Evolutionary conservation across 1,140 invertebrate genomes (phyloP).

Genomic region (Polypedilum pembai): DNA sequence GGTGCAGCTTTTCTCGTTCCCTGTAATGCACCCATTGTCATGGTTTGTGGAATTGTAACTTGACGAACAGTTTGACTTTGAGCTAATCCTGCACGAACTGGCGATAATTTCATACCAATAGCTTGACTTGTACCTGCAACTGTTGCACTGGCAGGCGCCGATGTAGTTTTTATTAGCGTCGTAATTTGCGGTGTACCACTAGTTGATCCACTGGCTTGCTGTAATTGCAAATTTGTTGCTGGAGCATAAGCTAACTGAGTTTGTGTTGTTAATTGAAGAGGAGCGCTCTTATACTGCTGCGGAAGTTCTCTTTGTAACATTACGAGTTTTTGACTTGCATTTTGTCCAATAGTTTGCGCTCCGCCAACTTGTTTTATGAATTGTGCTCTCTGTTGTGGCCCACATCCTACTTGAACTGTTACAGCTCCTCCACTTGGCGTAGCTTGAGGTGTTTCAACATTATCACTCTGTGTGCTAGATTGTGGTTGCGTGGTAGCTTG

Average conservation of each 20-base stretch:
- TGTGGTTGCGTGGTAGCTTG: slow-evolving; percentile 34
- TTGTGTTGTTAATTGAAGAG: slow-evolving; percentile 45
- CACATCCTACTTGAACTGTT: slow-evolving; percentile 38
- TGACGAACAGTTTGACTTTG: slow-evolving; percentile 19
- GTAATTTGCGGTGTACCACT: slow-evolving; percentile 7
- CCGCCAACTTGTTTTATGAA: slow-evolving; percentile 43
- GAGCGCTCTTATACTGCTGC: slow-evolving; percentile 51
- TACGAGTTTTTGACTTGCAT: slow-evolving; percentile 56
- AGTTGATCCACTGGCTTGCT: neutral
- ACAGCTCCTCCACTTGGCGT: neutral
- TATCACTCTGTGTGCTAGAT: slow-evolving; percentile 33
- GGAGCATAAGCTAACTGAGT: slow-evolving; percentile 35
- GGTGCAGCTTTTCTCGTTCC: slow-evolving; percentile 40
- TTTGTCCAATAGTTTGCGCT: slow-evolving; percentile 47
- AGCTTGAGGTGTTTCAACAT: slow-evolving; percentile 36
- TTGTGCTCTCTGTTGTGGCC: slow-evolving; percentile 37
- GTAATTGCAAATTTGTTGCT: neutral
- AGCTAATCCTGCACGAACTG: neutral
- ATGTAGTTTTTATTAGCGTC: neutral
- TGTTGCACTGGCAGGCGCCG: neutral
- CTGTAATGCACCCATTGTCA: slow-evolving; percentile 35
- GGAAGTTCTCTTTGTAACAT: slow-evolving; percentile 64
- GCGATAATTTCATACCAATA: slow-evolving; percentile 5
- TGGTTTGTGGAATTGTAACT: slow-evolving; percentile 12
- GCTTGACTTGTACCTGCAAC: neutral